Evolutionary conservation across 2,113 vertebrate species (phyloP).

Genomic region (Nasalis larvatus): DNA sequence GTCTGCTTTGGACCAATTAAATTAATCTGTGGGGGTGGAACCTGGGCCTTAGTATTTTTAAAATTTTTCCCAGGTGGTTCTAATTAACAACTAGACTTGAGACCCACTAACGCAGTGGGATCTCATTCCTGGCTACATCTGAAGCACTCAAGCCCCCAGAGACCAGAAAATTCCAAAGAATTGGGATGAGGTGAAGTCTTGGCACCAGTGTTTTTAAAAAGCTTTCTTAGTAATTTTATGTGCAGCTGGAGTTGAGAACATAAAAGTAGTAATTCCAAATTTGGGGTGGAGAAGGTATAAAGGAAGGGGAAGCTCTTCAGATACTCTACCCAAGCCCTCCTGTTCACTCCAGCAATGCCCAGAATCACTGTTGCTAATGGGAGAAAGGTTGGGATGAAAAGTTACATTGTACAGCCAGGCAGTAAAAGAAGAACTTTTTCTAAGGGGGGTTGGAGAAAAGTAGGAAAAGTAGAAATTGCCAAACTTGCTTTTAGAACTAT

Average conservation of each 20-base stretch:
- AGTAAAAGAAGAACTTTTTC: background rate
- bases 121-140: background rate
- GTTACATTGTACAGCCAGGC: background rate
- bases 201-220: background rate
- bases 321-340: background rate
- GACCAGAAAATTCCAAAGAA: background rate
- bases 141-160: background rate
- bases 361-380: background rate
- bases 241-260: background rate
- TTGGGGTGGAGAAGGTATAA: background rate
- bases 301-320: background rate
- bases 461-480: constrained; percentile 24
- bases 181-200: background rate
- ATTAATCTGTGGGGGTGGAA: background rate
- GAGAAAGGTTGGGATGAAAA: background rate
- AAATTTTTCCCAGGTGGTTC: background rate
- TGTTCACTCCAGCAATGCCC: background rate
- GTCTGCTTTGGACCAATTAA: background rate
- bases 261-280: background rate
- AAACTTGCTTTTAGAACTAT: constrained; percentile 60
- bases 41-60: background rate
- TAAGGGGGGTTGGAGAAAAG: background rate
- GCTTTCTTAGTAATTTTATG: background rate
- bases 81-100: background rate
- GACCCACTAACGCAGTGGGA: background rate